Conservation (phyloP, 35 echinoderm and acorn worm species). For the Holothuria glaberrima region DNA sequence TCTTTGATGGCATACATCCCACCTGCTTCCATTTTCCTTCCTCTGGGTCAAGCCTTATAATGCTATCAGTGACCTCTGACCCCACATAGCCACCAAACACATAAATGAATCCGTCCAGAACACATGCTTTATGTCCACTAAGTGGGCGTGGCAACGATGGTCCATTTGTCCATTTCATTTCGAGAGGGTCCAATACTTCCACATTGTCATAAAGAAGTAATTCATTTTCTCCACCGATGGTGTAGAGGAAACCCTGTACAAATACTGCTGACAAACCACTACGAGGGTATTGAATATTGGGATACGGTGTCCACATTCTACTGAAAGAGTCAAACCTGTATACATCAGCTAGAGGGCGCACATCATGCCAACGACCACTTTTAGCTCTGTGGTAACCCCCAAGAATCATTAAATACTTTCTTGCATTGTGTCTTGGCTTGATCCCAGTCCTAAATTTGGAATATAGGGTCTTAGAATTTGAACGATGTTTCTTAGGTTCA, state of each 20-base stretch:
- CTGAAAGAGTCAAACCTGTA: constrained; percentile 85
- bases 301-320: constrained; percentile 67
- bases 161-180: constrained; percentile 65
- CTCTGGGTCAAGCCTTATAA: constrained; percentile 76
- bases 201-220: constrained; percentile 80
- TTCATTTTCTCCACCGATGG: constrained; percentile 90
- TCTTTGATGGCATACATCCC: constrained; percentile 59
- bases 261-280: constrained; percentile 66
- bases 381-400: constrained; percentile 81
- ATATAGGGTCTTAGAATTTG: neutral
- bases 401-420: constrained; percentile 78
- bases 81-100: constrained; percentile 84
- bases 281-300: constrained; percentile 71
- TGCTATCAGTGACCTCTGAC: constrained; percentile 71
- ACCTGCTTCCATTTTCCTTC: constrained; percentile 62
- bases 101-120: constrained; percentile 79
- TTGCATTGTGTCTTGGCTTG: constrained; percentile 75
- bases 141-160: constrained; percentile 65
- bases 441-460: constrained; percentile 37
- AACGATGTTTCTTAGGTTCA: constrained; percentile 65
- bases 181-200: constrained; percentile 72
- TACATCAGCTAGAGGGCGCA: constrained; percentile 67
- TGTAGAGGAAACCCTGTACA: constrained; percentile 80
- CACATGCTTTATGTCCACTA: constrained; percentile 81
- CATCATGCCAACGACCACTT: constrained; percentile 75